Base-by-base conservation (phyloP, 2,888 invertebrate genomes). In the Oxytorus armatus region DNA sequence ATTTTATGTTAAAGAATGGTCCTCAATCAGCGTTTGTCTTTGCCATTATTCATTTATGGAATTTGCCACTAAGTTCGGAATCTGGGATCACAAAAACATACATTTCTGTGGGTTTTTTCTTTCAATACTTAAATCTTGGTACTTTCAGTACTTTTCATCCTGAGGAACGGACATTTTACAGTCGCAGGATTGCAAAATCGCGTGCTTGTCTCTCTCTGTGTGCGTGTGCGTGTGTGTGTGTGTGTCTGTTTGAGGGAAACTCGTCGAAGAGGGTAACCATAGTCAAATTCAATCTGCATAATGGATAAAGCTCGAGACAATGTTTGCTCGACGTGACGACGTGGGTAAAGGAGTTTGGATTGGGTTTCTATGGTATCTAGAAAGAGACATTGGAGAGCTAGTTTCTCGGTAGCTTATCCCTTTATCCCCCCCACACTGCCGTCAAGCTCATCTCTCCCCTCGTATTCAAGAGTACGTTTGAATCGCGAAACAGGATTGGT, bases 231-330 rank as follows among this genome's bases (percentile, higher is more conserved):
- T 49, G 51, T 18, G 68, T 36, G 59, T 23, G 14, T 16, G n/a
- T n/a, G 23, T 7, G 7, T 16, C 8, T 47, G 42, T 42, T 11
- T 14, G 10, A 47, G 36, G 47, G 33, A 57, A 69, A 55, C 10
- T 51, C 23, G 33, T 44, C 57, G 16, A n/a, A 49, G 59, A 49
- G 59, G 72, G 36, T 25, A 55, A 69, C 69, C 69, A 44, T 29
- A 55, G 69, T 55, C 44, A 55, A 55, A 69, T 69, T 90, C 87
- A 90, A 91, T 92, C 88, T 90, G 88, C 91, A 91, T 91, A 91
- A 92, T 91, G 90, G 91, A 90, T 87, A 82, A 88, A 90, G 88
- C 87, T 87, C 86, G 86, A 89, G 88, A 90, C 89, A 90, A 90
- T 90, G 90, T 91, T 91, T 91, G 89, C 88, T 85, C 88, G 82